Percentiles rank a stretch among this genome's conserved stretches.
Conservation (phyloP, 2,888 invertebrate species). For the Leptogaster cylindrica region DNA sequence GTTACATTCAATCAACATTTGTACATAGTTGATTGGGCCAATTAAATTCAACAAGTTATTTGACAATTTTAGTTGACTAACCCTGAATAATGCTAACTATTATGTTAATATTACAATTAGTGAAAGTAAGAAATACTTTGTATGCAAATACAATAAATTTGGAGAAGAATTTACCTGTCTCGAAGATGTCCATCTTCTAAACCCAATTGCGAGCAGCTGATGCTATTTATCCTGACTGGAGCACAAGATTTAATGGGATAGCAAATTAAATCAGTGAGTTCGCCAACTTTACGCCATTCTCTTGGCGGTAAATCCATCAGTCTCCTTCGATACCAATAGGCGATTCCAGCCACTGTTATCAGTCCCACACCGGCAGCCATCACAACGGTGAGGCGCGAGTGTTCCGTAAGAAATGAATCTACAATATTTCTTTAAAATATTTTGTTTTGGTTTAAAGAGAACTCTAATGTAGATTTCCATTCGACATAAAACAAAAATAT, state of each 20-base stretch:
- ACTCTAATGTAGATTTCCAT: too few relatives aligned
- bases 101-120: too few relatives aligned
- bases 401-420: slow-evolving; percentile 34
- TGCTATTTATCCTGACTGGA: slow-evolving; percentile 62
- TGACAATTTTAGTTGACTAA: too few relatives aligned
- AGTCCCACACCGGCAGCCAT: slow-evolving; percentile 49
- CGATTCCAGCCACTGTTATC: slow-evolving; percentile 45
- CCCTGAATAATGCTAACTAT: too few relatives aligned
- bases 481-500: too few relatives aligned
- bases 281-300: slow-evolving; percentile 67
- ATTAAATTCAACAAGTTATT: too few relatives aligned
- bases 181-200: slow-evolving; percentile 65
- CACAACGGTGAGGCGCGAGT: slow-evolving; percentile 19
- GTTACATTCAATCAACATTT: too few relatives aligned
- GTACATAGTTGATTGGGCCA: not conserved
- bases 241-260: slow-evolving; percentile 71
- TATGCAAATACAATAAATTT: not conserved
- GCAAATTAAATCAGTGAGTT: slow-evolving; percentile 64
- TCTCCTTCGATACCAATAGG: slow-evolving; percentile 47
- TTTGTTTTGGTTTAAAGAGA: too few relatives aligned
- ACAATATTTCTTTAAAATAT: too few relatives aligned
- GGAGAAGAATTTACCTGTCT: slow-evolving; percentile 63
- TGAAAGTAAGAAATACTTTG: too few relatives aligned
- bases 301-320: slow-evolving; percentile 44
- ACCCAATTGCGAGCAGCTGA: slow-evolving; percentile 66